Base-by-base conservation (phyloP, 1,140 invertebrate genomes). In the Cheumatopsyche charites region DNA sequence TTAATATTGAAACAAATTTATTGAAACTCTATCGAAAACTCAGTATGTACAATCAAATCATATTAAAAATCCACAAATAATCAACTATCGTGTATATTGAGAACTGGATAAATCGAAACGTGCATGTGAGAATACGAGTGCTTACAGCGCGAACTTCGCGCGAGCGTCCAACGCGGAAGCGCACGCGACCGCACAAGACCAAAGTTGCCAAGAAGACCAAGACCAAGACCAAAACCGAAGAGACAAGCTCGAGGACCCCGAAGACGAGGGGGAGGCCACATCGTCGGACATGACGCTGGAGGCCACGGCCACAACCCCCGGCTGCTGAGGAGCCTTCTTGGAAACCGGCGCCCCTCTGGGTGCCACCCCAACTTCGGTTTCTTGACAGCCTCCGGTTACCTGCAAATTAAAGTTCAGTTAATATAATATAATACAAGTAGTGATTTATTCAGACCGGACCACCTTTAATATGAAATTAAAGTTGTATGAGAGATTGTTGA, bases 221-320 rank as follows among this genome's bases (percentile, higher is more conserved):
- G 29, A 36, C 29, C 29, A 36, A 36, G 29, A 36, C 3, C 29
- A 9, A 36, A 9, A 36, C 29, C 29, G 29, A 36, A 9, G n/a
- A n/a, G 9, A 3, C 29, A 9, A 36, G 29, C 3, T 36, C 29
- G 29, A 36, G 12, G 21, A 19, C 23, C 49, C 49, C 21, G 21
- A 58, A 4, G 55, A 19, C 11, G 55, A 21, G 19, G 49, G 23
- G 2, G 55, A 42, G 15, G 41, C 62, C 62, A 63, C 62, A 42
- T 67, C 43, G 45, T 67, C 65, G 11, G 65, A 67, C 65, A 67
- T 67, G 43, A 67, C 65, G 36, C 65, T 67, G 65, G 65, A 67
- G 13, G 65, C 65, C 65, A 67, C 65, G 13, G 43, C 65, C 25
- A 67, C 65, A 26, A 67, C 65, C 6, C 65, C 65, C 26, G 65